Evolutionary conservation across 1,140 invertebrate species (phyloP), one percentile per base, ranked within the genome.

Genomic region (Lepidurus arcticus): DNA sequence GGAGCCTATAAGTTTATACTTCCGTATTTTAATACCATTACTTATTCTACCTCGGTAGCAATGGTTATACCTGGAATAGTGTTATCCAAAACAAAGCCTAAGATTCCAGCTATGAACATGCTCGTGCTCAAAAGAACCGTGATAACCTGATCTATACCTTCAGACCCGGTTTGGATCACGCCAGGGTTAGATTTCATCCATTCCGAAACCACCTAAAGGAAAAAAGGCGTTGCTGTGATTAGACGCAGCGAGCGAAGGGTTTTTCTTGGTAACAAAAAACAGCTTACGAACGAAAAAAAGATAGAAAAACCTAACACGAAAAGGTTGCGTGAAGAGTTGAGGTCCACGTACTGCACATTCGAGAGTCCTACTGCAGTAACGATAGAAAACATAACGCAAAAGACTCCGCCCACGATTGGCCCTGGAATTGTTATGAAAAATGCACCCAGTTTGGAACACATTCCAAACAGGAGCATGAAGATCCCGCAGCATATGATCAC

Each of bases 261-360:
- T 34, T 34, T 34, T 34, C 34, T 34, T 34, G 3, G 34, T 34
- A 34, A 24, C n/a, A 80, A 78, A 42, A 26, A 75, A 73, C 76
- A 26, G 78, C 81, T 84, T 84, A 89, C 92, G 84, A 95, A 83
- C 7, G 92, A 93, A 80, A 94, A 92, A 83, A 96, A 94, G 53
- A 95, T 88, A 8, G 93, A 93, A 80, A 95, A 91, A 13, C 94
- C 94, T n/a, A 96, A 88, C 77, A 96, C 93, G 83, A 94, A 94
- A 4, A 96, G 85, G 86, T 96, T 96, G 78, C 92, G 86, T 1
- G 93, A 88, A 13, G 92, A 94, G 82, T 93, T 92, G 42, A 96
- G 84, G 82, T 95, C 88, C 26, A 95, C 89, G 82, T 92, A 93
- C 82, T 95, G 92, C 11, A 95, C 86, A 21, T 92, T 91, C 0